Base-by-base conservation (phyloP, 2,888 invertebrate genomes). In the Tupiocoris notatus region DNA sequence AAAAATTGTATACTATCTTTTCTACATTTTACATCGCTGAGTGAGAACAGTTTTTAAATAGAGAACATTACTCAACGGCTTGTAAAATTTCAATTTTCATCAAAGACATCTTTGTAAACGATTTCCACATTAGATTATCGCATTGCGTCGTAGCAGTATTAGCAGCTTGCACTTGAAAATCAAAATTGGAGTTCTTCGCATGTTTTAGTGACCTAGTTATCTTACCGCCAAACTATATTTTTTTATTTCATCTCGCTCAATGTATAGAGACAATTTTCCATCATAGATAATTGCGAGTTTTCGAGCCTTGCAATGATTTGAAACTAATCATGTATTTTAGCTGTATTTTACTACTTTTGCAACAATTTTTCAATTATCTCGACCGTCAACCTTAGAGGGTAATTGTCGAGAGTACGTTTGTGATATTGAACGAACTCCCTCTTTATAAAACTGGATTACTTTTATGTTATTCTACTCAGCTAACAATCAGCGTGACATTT, bases 191-290 rank as follows among this genome's bases (percentile, higher is more conserved):
- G n/a, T n/a, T n/a, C n/a, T n/a, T n/a, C n/a, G n/a, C n/a, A n/a
- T n/a, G n/a, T n/a, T n/a, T n/a, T n/a, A n/a, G n/a, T n/a, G n/a
- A n/a, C n/a, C n/a, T n/a, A n/a, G n/a, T n/a, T n/a, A 39, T 39
- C 12, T 39, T 12, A 7, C 39, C 39, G 39, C 39, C 12, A 39
- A 39, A 21, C 16, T 65, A 1, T 65, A 65, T 65, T 65, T 65
- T 65, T 65, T 65, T 65, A 65, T 65, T 65, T 65, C 65, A 65
- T 39, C 65, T 65, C 65, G 65, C 65, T 65, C 65, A 65, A 65
- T 65, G 39, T 17, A 65, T 7, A 17, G 2, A 39, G 39, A 39
- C 39, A 12, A 39, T 39, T 39, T 39, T 39, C 39, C 39, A 39
- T 7, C 39, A 39, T 12, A n/a, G n/a, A n/a, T 39, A 39, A 3